Conservation (phyloP, 2,113 vertebrate genomes). For the Sardina pilchardus region DNA sequence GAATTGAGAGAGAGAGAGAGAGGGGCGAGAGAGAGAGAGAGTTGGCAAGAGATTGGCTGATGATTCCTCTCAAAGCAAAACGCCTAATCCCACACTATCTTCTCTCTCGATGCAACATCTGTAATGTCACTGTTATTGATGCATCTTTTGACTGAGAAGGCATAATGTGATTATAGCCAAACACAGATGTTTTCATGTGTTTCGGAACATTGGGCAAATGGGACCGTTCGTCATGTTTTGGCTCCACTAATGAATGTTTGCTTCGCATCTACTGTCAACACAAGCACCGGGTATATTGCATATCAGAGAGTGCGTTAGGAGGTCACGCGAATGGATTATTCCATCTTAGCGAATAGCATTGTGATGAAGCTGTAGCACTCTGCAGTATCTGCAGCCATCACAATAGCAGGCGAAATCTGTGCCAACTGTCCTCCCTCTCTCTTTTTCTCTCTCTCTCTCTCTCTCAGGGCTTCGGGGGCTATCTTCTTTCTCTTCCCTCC, state of each 20-base stretch:
- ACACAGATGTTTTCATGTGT: not conserved
- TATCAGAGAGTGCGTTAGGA: not conserved
- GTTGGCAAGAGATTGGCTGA: not conserved
- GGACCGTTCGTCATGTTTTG: not conserved
- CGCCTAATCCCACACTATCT: not conserved
- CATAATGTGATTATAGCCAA: not conserved
- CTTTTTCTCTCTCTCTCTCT: not conserved
- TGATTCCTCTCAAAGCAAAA: not conserved
- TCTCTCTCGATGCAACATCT: not conserved
- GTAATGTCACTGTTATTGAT: not conserved
- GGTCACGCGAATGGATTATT: not conserved
- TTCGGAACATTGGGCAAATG: not conserved
- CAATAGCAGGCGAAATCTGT: not conserved
- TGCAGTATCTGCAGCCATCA: not conserved
- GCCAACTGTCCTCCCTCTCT: not conserved
- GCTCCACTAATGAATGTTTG: not conserved
- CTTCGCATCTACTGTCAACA: not conserved
- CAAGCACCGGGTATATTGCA: not conserved
- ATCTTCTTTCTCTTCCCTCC: not conserved
- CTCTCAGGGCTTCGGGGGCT: not conserved
- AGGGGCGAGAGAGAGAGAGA: not conserved
- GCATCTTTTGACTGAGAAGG: not conserved
- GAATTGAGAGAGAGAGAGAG: not conserved
- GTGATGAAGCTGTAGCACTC: not conserved
- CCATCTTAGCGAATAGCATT: not conserved